These are phyloP conservation scores for Scaptomyza graminum DNA, from an alignment of 1,140 invertebrate species.

Conservation along the genomic window DNA sequence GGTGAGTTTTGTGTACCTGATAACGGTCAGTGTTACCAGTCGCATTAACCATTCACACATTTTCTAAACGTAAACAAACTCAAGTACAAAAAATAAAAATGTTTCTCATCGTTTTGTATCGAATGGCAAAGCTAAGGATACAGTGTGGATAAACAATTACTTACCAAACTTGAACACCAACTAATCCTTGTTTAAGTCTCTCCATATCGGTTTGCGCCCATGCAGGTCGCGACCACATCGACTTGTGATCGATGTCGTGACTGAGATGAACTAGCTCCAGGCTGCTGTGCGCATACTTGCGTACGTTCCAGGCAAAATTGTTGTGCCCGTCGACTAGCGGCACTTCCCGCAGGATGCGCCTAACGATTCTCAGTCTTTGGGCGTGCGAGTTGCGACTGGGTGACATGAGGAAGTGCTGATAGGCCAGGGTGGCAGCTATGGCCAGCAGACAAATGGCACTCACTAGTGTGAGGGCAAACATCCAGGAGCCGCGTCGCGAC, in stretches of 20 bases:
- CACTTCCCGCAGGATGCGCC: conserved; percentile 86
- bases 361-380: conserved; percentile 85
- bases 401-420: conserved; percentile 83
- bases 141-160: neutral
- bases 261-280: conserved; percentile 91
- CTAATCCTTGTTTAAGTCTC: conserved; percentile 90
- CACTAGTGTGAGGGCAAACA: conserved; percentile 70
- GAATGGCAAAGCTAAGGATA: no score
- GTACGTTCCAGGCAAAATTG: conserved; percentile 93
- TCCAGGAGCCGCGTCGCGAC: conserved; percentile 68
- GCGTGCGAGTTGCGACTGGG: conserved; percentile 85
- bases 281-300: conserved; percentile 92
- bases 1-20: no score
- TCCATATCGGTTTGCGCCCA: conserved; percentile 96
- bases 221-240: conserved; percentile 91
- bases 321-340: conserved; percentile 91
- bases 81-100: neutral
- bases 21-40: no score
- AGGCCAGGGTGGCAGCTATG: conserved; percentile 73
- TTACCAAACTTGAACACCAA: conserved; percentile 91
- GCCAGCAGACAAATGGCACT: conserved; percentile 74
- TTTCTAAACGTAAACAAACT: no score
- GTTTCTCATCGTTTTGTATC: neutral
- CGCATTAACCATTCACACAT: no score
- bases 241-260: conserved; percentile 88